Conservation (phyloP, 2,113 vertebrate species). For the Anguilla japonica region DNA sequence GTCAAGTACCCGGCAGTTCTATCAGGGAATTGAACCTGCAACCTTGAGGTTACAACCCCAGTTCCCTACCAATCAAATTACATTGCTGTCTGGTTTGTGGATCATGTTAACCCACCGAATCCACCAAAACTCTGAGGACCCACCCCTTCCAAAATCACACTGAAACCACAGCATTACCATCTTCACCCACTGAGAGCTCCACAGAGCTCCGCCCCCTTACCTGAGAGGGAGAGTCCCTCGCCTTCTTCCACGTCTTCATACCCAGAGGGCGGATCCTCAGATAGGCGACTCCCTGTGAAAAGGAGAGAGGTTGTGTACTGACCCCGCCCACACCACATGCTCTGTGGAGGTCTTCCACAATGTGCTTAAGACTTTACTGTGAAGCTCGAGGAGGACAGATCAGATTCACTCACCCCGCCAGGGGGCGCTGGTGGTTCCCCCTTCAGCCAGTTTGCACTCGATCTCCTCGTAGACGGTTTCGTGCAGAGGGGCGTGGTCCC, state of each 20-base stretch:
- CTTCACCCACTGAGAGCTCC: background rate
- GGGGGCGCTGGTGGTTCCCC: background rate
- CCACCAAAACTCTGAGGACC: too few relatives aligned
- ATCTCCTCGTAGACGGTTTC: conserved; percentile 15
- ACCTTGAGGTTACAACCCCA: too few relatives aligned
- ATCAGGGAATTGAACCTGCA: too few relatives aligned
- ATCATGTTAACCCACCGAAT: too few relatives aligned
- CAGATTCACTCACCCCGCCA: background rate
- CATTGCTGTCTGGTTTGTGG: too few relatives aligned
- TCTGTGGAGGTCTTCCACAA: too few relatives aligned
- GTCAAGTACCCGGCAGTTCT: too few relatives aligned
- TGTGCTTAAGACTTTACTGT: background rate
- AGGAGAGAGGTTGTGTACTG: background rate
- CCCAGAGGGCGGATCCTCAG: conserved; percentile 13
- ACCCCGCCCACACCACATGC: background rate
- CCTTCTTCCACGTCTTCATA: background rate
- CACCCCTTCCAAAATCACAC: background rate
- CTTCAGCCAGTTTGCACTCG: background rate
- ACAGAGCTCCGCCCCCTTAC: conserved; percentile 1
- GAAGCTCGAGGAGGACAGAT: background rate
- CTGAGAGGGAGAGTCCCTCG: background rate
- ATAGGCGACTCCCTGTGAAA: background rate
- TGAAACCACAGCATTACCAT: background rate
- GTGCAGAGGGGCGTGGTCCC: conserved; percentile 12
- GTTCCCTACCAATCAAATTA: too few relatives aligned